Base-by-base conservation (phyloP, 2,113 vertebrate genomes). In the Empidonax traillii region DNA sequence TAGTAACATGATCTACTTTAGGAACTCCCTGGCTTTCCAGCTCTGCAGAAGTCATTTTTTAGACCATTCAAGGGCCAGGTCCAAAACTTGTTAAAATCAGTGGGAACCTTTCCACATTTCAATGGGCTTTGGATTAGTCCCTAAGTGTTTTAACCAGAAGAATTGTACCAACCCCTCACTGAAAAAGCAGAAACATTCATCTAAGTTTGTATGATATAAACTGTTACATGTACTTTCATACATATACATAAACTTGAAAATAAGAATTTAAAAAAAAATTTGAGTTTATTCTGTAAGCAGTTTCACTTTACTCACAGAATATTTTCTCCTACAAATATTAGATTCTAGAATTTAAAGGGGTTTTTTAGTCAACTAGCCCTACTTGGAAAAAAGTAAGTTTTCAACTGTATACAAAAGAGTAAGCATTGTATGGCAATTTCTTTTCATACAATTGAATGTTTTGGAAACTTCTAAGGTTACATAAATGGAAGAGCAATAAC, bases 1-100 rank as follows among this genome's bases (percentile, higher is more conserved):
- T 96, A 97, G 98, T 98, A 98, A 98, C 95, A 94, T 95, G 97
- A 98, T 98, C 97, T 96, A 96, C 97, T 96, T 97, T 97, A 98
- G 97, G 97, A 98, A 98, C 97, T 98, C 97, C 97, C 97, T 97
- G 95, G 95, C 96, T 97, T 97, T 98, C 97, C 97, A 98, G 93
- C 97, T 98, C 98, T 98, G 98, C 97, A 97, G 97, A 98, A 98
- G 96, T 97, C 71, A 97, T 98, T 97, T 63, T 97, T 96, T 95
- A 83, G 90, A 91, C 69, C 77, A 46, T 94, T 93, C 97, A 89
- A 81, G 73, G 72, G 92, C 93, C 94, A 94, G 90, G 95, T 96
- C 95, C 90, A 92, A 96, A 96, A 82, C 83, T 78, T 82, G 92
- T 95, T 96, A 94, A 97, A 97, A 78, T 94, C 69, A 68, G 69